These are phyloP conservation scores for Vespertilio murinus DNA, from an alignment of 2,797 vertebrate genomes.

Conservation along the genomic window DNA sequence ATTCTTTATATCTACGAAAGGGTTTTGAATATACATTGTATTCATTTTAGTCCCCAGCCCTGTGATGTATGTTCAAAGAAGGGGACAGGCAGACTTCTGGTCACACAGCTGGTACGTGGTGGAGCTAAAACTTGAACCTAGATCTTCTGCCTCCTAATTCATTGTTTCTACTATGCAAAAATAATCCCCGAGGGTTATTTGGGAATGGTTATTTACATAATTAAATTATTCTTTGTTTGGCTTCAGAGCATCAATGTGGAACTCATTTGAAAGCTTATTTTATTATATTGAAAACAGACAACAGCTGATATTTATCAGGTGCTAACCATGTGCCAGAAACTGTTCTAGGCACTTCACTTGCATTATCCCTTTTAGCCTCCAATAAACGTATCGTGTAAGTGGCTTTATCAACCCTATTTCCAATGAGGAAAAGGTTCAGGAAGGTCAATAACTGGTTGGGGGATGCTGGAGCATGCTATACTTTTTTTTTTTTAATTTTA, in stretches of 20 bases:
- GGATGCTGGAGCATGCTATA: too few species aligned
- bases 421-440: not conserved
- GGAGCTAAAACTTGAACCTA: not conserved
- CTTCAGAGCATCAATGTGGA: not conserved
- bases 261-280: not conserved
- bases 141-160: not conserved
- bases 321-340: not conserved
- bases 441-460: not conserved
- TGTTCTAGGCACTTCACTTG: not conserved
- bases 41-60: not conserved
- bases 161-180: not conserved
- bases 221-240: not conserved
- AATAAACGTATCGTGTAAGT: not conserved
- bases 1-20: not conserved
- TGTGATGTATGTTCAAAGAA: not conserved
- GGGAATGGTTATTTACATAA: not conserved
- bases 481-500: too few species aligned
- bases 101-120: not conserved
- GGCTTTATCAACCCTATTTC: not conserved
- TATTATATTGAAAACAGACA: not conserved
- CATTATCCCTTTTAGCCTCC: not conserved
- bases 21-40: not conserved
- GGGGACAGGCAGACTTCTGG: not conserved
- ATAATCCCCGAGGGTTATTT: not conserved
- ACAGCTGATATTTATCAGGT: conserved; percentile 13